Percentiles rank a stretch among this genome's conserved stretches.
phyloP scores from a whole-genome alignment of 2,797 vertebrate genomes.

The Neolamprologus multifasciatus region DNA sequence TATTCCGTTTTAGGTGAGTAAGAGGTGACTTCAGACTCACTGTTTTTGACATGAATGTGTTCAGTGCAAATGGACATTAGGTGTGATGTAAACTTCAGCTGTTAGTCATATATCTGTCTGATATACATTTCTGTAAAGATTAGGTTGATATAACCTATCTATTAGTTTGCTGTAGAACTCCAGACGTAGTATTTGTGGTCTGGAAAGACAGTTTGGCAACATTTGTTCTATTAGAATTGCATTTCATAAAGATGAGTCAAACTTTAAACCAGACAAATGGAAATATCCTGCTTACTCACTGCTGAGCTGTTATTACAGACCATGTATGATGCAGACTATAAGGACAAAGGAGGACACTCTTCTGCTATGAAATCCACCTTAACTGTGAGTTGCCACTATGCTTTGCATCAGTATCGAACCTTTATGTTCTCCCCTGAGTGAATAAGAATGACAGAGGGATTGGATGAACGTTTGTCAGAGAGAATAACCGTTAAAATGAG shows the following conservation, averaged over 20 bases:
- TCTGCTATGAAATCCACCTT: background rate
- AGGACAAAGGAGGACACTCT: background rate
- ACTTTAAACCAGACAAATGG: background rate
- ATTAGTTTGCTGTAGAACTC: background rate
- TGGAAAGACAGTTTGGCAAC: background rate
- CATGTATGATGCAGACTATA: background rate
- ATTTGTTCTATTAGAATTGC: background rate
- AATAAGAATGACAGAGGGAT: background rate
- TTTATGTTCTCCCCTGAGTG: background rate
- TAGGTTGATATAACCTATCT: background rate
- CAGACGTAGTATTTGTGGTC: background rate
- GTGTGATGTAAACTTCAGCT: background rate
- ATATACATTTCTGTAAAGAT: background rate
- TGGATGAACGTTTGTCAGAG: background rate
- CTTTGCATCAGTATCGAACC: background rate
- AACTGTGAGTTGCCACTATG: background rate
- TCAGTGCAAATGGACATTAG: background rate
- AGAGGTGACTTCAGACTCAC: background rate
- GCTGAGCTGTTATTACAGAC: background rate
- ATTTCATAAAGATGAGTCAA: background rate
- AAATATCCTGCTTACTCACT: background rate
- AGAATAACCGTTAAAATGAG: background rate
- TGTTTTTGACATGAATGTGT: background rate
- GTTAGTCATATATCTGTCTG: too few relatives aligned
- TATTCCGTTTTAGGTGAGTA: background rate